Conservation (phyloP, 2,113 vertebrate genomes). For the Pampusana beccarii region DNA sequence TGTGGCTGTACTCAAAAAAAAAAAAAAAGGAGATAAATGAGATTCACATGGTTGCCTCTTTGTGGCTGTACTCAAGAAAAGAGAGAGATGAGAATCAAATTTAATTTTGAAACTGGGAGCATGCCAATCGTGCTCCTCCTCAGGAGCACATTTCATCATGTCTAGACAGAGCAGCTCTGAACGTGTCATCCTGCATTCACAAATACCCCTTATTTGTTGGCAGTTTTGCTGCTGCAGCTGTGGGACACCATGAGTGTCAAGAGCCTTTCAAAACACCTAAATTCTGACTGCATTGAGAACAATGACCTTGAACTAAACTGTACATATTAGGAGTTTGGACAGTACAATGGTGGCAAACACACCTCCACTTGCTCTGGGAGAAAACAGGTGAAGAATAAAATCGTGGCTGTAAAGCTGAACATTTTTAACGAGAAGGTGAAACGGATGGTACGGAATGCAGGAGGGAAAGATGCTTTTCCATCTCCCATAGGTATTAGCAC, state of each 20-base stretch:
- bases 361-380: neutral
- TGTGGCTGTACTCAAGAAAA: neutral
- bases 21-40: neutral
- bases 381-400: neutral
- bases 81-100: neutral
- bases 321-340: neutral
- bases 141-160: neutral
- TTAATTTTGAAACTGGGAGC: neutral
- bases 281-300: neutral
- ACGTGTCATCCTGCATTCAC: neutral
- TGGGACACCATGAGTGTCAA: neutral
- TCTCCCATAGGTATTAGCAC: neutral
- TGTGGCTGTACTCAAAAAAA: neutral
- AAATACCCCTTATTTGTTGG: neutral
- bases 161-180: constrained; percentile 22
- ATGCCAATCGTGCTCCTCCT: neutral
- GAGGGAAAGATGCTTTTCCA: neutral
- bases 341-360: neutral
- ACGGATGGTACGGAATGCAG: neutral
- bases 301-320: neutral
- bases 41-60: neutral
- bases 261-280: neutral
- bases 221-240: neutral
- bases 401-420: neutral
- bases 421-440: neutral